Base-by-base conservation (phyloP, 2,113 vertebrate genomes). In the Anhinga rufa region DNA sequence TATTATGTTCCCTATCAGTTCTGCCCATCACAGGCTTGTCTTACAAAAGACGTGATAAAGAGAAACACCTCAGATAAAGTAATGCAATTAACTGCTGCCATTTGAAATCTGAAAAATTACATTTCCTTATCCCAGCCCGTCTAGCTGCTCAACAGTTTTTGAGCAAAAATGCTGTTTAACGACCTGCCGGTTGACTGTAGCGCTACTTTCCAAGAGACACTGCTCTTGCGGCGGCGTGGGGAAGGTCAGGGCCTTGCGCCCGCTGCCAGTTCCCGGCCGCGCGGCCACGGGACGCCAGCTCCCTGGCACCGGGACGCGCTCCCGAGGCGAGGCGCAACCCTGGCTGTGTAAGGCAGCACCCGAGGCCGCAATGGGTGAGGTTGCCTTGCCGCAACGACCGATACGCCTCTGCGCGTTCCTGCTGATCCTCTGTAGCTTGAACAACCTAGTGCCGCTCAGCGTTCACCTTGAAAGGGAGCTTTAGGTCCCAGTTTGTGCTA, bases 1-100 rank as follows among this genome's bases (percentile, higher is more conserved):
- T 92, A 90, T 90, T 95, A 93, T 81, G 64, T 93, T 93, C 79
- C 42, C 60, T 90, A 90, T 94, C 95, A 90, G 68, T 51, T 72
- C 60, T 54, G 78, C n/a, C 76, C 68, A 93, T 93, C 88, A 70
- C 60, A 80, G 80, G 17, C 64, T 85, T 22, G 4, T 90, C 91
- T 94, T 81, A 90, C 17, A 44, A 79, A 77, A 92, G 88, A 74
- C 0, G 1, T 68, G 90, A 95, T 86, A 94, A 89, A 91, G 78
- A 85, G 83, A 84, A 95, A 93, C 91, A 93, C 85, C 84, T 92
- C 25, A 12, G 85, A 55, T 25, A 83, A 92, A 86, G 71, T 64
- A 93, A 93, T 81, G 72, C 79, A 94, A 83, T 92, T 93, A 96
- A 75, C 64, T 78, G 60, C 68, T 95, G 88, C 60, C 64, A 83